Percentiles rank a stretch among this genome's conserved stretches.
Conservation (phyloP, 2,888 invertebrate genomes). For the Metacarcinus magister region DNA sequence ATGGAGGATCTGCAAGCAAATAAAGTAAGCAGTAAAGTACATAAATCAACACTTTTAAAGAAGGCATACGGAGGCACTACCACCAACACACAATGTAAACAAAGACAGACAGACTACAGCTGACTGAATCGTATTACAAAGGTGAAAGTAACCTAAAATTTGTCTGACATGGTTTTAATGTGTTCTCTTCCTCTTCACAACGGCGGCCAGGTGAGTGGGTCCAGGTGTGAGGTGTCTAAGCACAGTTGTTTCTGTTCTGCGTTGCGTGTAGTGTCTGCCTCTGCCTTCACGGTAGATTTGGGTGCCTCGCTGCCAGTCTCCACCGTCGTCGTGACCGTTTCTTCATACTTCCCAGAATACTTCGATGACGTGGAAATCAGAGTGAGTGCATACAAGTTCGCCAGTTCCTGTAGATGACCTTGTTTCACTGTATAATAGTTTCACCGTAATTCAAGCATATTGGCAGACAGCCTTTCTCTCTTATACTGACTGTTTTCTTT, state of each 20-base stretch:
- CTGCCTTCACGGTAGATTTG: slow-evolving; percentile 39
- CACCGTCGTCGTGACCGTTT: slow-evolving; percentile 62
- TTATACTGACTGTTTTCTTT: neutral
- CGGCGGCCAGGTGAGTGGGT: slow-evolving; percentile 42
- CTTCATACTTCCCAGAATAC: slow-evolving; percentile 40
- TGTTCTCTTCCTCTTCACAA: neutral
- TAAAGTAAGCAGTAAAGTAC: no score
- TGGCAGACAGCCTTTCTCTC: no score
- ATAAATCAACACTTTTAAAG: no score
- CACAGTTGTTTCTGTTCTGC: slow-evolving; percentile 65
- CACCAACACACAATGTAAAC: no score
- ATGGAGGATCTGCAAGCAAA: no score
- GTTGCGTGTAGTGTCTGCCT: neutral
- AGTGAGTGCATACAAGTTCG: neutral
- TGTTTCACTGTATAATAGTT: slow-evolving; percentile 88
- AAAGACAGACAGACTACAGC: no score
- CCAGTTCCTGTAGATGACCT: neutral
- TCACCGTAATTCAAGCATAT: neutral
- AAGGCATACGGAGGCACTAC: no score
- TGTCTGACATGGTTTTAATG: no score
- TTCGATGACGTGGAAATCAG: slow-evolving; percentile 58
- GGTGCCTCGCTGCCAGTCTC: slow-evolving; percentile 41
- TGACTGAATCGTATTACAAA: no score
- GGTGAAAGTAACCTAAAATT: no score
- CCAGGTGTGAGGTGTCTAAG: slow-evolving; percentile 34